phyloP scores from a whole-genome alignment of 2,797 vertebrate species.

The Tadarida brasiliensis region DNA sequence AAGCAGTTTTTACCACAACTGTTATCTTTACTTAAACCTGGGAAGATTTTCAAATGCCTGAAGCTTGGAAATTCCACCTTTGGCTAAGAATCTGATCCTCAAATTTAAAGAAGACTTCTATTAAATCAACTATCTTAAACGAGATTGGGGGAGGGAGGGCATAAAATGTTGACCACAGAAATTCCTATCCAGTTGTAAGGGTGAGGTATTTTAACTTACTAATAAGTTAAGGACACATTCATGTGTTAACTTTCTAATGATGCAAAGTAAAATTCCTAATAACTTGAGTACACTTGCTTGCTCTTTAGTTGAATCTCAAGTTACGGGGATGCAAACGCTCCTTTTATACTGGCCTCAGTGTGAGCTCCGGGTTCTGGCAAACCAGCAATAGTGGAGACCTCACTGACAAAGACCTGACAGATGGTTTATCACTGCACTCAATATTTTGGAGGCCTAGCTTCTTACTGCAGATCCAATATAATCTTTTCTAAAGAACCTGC shows the following conservation, averaged over 20 bases:
- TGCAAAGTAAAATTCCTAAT: constrained; percentile 37
- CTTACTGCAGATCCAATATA: neutral
- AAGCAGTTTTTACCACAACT: constrained; percentile 73
- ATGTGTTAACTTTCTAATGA: neutral
- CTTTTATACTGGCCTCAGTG: neutral
- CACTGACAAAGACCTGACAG: neutral
- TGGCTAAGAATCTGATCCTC: constrained; percentile 27
- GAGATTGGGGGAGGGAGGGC: neutral
- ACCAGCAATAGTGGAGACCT: neutral
- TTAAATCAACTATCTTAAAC: constrained; percentile 12
- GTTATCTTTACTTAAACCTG: constrained; percentile 75
- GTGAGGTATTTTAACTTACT: neutral
- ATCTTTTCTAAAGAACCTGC: constrained; percentile 3
- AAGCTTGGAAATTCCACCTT: constrained; percentile 63
- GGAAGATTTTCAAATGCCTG: constrained; percentile 70
- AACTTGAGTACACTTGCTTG: neutral
- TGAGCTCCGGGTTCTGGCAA: neutral
- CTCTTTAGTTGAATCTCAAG: neutral
- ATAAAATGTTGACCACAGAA: constrained; percentile 4
- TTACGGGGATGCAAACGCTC: neutral
- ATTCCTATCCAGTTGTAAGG: neutral
- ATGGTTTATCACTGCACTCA: neutral
- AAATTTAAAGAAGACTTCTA: neutral
- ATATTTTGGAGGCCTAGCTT: neutral
- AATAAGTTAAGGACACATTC: neutral